Evolutionary conservation across 2,888 invertebrate species (phyloP).

Genomic region (Brenthis ino): DNA sequence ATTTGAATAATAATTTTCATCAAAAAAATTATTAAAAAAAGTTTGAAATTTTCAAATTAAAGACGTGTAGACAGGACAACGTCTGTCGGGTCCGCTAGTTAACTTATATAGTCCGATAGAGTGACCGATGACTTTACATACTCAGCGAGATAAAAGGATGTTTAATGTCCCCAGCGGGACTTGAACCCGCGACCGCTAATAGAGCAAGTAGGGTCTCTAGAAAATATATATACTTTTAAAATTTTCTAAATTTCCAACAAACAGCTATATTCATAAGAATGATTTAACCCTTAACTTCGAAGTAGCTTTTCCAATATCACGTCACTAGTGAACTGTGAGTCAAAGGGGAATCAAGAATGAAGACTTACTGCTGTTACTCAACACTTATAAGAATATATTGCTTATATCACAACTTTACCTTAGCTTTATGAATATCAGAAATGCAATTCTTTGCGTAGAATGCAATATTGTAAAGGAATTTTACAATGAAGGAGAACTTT

Average conservation of each 20-base stretch:
- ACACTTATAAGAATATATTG: conserved; percentile 74
- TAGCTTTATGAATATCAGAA: background rate
- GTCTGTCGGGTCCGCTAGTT: no score
- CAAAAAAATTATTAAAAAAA: no score
- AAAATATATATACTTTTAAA: conserved; percentile 1
- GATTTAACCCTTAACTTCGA: conserved; percentile 30
- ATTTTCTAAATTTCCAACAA: conserved; percentile 12
- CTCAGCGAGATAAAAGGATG: no score
- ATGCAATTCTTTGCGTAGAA: background rate
- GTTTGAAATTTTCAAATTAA: no score
- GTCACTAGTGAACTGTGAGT: conserved; percentile 46
- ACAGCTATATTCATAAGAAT: conserved; percentile 33
- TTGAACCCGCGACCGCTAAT: no score
- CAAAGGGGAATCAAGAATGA: conserved; percentile 55
- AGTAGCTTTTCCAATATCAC: conserved; percentile 49
- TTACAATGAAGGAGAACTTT: no score
- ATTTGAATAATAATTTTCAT: no score
- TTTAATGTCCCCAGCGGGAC: no score
- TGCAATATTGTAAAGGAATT: background rate
- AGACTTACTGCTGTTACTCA: conserved; percentile 64
- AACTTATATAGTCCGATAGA: no score
- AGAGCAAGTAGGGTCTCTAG: no score
- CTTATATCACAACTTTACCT: conserved; percentile 50
- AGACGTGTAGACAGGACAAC: no score
- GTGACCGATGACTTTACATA: no score